phyloP scores from a whole-genome alignment of 2,797 vertebrate species.

The Propithecus deckenii region DNA sequence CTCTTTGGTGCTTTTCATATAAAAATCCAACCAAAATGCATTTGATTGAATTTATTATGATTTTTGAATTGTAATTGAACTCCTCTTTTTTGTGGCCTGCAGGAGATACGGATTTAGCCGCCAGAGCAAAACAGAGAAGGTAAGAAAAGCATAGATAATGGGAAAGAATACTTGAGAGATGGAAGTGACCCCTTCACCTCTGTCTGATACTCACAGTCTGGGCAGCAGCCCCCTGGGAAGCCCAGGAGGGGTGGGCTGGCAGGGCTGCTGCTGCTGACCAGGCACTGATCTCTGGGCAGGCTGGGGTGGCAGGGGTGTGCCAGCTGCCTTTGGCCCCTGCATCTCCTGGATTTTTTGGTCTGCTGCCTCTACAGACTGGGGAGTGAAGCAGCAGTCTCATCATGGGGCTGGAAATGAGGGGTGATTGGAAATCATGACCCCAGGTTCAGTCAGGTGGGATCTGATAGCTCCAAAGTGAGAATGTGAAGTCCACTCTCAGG shows the following conservation, averaged over 20 bases:
- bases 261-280: background rate
- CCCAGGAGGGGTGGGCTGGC: background rate
- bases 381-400: background rate
- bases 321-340: background rate
- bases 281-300: background rate
- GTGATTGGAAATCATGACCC: background rate
- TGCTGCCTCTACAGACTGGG: background rate
- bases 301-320: background rate
- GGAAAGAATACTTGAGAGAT: background rate
- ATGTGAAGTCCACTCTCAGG: background rate
- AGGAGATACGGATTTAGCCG: conserved; percentile 95
- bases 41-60: conserved; percentile 14
- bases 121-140: conserved; percentile 91
- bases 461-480: background rate
- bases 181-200: background rate
- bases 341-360: background rate
- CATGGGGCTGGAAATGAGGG: background rate
- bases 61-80: conserved; percentile 48
- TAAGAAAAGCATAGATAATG: conserved; percentile 78
- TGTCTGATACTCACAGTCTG: background rate
- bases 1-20: background rate
- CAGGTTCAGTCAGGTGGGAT: background rate
- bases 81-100: conserved; percentile 48
- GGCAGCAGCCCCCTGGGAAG: background rate
- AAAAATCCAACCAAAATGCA: conserved; percentile 35